These are phyloP conservation scores for Paraplagusia blochii DNA, from an alignment of 2,113 vertebrate genomes.

Conservation along the genomic window DNA sequence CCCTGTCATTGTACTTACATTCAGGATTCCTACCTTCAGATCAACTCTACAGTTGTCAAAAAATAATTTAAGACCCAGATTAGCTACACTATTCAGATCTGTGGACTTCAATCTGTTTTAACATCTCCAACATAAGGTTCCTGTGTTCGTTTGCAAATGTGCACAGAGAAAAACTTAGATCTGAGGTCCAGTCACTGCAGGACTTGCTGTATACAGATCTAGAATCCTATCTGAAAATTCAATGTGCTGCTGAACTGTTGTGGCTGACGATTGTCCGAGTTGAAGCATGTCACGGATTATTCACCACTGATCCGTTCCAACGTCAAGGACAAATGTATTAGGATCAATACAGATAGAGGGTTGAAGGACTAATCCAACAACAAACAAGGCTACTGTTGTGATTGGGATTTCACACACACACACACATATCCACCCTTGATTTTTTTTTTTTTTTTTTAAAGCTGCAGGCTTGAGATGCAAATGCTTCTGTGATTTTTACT, in stretches of 20 bases:
- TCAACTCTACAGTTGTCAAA: too few relatives aligned
- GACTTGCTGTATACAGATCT: slow-evolving; percentile 28
- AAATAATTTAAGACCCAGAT: too few relatives aligned
- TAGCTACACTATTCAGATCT: too few relatives aligned
- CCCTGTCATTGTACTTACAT: too few relatives aligned
- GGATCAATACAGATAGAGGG: slow-evolving; percentile 43
- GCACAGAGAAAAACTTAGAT: slow-evolving; percentile 31
- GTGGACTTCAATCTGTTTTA: too few relatives aligned
- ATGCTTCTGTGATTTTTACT: slow-evolving; percentile 22
- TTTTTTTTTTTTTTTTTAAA: slow-evolving; percentile 24
- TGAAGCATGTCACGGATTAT: slow-evolving; percentile 38
- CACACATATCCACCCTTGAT: slow-evolving; percentile 28
- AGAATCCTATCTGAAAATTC: slow-evolving; percentile 55
- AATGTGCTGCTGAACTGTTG: slow-evolving; percentile 32
- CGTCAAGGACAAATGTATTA: slow-evolving; percentile 43
- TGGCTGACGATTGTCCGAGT: slow-evolving; percentile 33
- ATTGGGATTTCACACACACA: slow-evolving; percentile 26
- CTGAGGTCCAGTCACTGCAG: slow-evolving; percentile 25
- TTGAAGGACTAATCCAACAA: slow-evolving; percentile 18
- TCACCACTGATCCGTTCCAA: slow-evolving; percentile 45
- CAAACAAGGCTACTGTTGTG: neutral
- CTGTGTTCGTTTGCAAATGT: too few relatives aligned
- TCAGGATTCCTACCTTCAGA: too few relatives aligned
- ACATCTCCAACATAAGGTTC: too few relatives aligned
- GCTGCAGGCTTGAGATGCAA: slow-evolving; percentile 15